Evolutionary conservation across 1,140 invertebrate genomes (phyloP).

Genomic region (Caenorhabditis briggsae): DNA sequence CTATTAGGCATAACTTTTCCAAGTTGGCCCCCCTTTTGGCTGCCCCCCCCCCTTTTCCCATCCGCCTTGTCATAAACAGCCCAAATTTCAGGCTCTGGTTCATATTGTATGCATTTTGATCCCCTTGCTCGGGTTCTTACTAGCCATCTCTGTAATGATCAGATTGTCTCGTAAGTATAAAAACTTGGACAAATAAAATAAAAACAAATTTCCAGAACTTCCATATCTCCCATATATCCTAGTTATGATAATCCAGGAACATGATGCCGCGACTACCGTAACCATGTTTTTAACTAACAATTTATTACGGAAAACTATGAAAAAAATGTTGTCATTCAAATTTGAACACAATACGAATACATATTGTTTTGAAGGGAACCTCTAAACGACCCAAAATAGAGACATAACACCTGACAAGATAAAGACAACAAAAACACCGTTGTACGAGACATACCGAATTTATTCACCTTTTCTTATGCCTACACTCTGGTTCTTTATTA

Average conservation of each 20-base stretch:
- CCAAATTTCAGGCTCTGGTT: neutral
- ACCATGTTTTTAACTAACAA: constrained; percentile 22
- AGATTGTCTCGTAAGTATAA: neutral
- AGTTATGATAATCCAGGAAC: constrained; percentile 8
- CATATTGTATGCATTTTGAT: constrained; percentile 14
- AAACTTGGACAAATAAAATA: neutral
- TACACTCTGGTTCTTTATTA: too few species aligned
- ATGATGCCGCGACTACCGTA: constrained; percentile 2
- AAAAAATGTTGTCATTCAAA: neutral
- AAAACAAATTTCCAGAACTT: neutral
- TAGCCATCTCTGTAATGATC: neutral
- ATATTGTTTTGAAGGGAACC: too few species aligned
- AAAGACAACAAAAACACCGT: too few species aligned
- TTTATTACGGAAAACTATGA: neutral
- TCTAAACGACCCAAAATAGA: too few species aligned
- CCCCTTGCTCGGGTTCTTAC: neutral
- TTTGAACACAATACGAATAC: neutral
- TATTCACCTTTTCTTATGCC: too few species aligned
- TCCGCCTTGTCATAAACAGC: too few species aligned
- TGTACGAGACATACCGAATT: too few species aligned
- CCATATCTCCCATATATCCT: neutral
- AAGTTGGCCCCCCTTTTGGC: too few species aligned
- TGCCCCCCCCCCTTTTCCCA: too few species aligned
- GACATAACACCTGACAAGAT: too few species aligned
- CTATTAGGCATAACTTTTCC: too few species aligned